Conservation (phyloP, 2,113 vertebrate species). For the Cichladusa arquata region DNA sequence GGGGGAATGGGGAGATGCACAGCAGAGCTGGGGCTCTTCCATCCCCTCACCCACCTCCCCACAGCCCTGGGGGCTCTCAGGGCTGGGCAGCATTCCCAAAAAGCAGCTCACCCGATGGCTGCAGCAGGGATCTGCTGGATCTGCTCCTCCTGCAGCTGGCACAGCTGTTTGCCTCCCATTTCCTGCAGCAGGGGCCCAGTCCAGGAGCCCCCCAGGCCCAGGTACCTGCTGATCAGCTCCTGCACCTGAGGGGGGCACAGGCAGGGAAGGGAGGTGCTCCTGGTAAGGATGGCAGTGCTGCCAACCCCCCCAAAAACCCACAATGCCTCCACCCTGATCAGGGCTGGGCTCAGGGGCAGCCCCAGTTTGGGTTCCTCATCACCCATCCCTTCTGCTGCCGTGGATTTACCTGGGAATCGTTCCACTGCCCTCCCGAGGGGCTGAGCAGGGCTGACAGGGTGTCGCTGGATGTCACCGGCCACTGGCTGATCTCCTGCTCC, state of each 20-base stretch:
- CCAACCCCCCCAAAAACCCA: not conserved
- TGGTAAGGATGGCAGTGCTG: too few relatives aligned
- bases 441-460: slow-evolving; percentile 52
- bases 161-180: slow-evolving; percentile 30
- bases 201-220: slow-evolving; percentile 49
- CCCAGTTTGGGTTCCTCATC: not conserved
- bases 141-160: slow-evolving; percentile 60
- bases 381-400: fast-evolving
- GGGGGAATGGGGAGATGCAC: too few relatives aligned
- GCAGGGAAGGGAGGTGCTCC: not conserved
- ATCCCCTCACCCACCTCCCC: not conserved
- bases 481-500: slow-evolving; percentile 3
- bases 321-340: fast-evolving
- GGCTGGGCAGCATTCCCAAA: not conserved
- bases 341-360: too few relatives aligned
- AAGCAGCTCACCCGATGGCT: not conserved
- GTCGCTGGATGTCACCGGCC: slow-evolving; percentile 31
- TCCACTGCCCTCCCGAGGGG: fast-evolving
- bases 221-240: slow-evolving; percentile 33
- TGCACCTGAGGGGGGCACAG: not conserved
- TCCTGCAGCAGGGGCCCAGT: slow-evolving; percentile 33
- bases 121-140: not conserved
- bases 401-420: not conserved
- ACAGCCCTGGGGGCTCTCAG: fast-evolving
- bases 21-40: fast-evolving